phyloP scores from a whole-genome alignment of 2,113 vertebrate species.

The Hiodon tergisus region DNA sequence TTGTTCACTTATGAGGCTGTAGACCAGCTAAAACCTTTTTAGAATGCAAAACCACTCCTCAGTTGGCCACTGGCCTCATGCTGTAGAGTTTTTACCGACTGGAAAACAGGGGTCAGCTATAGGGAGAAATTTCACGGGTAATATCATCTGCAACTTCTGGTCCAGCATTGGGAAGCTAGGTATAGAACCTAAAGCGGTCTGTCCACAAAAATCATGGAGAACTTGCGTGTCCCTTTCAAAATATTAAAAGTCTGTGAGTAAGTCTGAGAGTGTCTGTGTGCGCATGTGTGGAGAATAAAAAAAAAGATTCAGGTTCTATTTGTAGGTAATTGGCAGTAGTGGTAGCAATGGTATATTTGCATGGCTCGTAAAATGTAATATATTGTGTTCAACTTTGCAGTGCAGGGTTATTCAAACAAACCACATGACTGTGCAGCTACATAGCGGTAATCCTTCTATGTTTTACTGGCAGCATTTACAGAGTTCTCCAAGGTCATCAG shows the following conservation, averaged over 20 bases:
- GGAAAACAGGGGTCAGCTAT: constrained; percentile 26
- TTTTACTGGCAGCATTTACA: constrained; percentile 68
- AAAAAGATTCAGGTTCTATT: constrained; percentile 37
- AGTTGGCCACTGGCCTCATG: background rate
- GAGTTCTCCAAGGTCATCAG: constrained; percentile 62
- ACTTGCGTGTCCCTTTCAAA: constrained; percentile 19
- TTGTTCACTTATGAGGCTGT: no score
- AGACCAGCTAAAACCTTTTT: no score
- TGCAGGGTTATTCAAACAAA: constrained; percentile 72
- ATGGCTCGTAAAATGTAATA: constrained; percentile 68
- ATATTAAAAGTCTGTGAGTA: constrained; percentile 4
- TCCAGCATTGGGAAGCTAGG: background rate
- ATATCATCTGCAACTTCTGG: constrained; percentile 30
- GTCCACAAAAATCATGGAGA: constrained; percentile 25
- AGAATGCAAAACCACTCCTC: no score
- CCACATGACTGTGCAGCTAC: constrained; percentile 70
- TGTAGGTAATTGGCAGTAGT: constrained; percentile 46
- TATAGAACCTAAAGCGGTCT: background rate
- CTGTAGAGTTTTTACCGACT: constrained; percentile 25
- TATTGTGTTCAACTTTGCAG: constrained; percentile 55
- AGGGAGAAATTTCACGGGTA: constrained; percentile 27
- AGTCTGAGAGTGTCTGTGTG: background rate
- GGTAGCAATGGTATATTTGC: constrained; percentile 39
- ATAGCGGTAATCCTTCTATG: constrained; percentile 66
- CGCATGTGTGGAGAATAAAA: background rate